These are phyloP conservation scores for Aricia agestis DNA, from an alignment of 1,140 invertebrate genomes.

Conservation along the genomic window DNA sequence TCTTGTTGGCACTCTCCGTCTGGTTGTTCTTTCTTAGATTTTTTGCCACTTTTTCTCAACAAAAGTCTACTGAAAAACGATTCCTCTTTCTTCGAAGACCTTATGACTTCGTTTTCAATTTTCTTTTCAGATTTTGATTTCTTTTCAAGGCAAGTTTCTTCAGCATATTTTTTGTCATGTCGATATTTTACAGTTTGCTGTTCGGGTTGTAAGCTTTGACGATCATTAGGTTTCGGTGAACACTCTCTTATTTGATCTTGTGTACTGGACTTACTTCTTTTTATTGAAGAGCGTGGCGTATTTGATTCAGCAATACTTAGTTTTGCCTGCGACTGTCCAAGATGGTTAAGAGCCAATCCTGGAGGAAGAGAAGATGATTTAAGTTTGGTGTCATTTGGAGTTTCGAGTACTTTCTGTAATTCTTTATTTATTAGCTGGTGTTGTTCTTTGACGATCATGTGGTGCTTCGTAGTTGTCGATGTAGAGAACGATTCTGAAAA, in stretches of 20 bases:
- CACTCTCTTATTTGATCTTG: constrained; percentile 64
- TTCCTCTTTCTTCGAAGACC: constrained; percentile 75
- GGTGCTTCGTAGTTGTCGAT: constrained; percentile 66
- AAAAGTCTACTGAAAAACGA: constrained; percentile 82
- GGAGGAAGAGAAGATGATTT: constrained; percentile 83
- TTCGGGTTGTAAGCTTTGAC: constrained; percentile 45
- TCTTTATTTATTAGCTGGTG: constrained; percentile 58
- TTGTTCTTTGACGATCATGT: constrained; percentile 59
- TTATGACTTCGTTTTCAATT: constrained; percentile 65
- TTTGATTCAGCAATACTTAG: constrained; percentile 66
- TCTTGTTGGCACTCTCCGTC: constrained; percentile 66
- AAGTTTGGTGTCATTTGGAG: constrained; percentile 75
- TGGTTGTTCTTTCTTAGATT: constrained; percentile 77
- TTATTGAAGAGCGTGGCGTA: constrained; percentile 65
- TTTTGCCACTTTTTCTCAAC: constrained; percentile 80
- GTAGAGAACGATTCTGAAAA: constrained; percentile 73
- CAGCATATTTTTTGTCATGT: constrained; percentile 60
- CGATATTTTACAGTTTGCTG: constrained; percentile 58
- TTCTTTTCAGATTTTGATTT: constrained; percentile 76
- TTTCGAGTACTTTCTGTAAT: constrained; percentile 57
- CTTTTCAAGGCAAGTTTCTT: constrained; percentile 71
- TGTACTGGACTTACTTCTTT: constrained; percentile 69
- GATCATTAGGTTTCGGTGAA: constrained; percentile 44
- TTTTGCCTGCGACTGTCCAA: constrained; percentile 66
- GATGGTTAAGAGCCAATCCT: constrained; percentile 75